Percentiles rank a stretch among this genome's conserved stretches.
phyloP scores from a whole-genome alignment of 2,797 vertebrate species.

The Sebastes vulpes region DNA sequence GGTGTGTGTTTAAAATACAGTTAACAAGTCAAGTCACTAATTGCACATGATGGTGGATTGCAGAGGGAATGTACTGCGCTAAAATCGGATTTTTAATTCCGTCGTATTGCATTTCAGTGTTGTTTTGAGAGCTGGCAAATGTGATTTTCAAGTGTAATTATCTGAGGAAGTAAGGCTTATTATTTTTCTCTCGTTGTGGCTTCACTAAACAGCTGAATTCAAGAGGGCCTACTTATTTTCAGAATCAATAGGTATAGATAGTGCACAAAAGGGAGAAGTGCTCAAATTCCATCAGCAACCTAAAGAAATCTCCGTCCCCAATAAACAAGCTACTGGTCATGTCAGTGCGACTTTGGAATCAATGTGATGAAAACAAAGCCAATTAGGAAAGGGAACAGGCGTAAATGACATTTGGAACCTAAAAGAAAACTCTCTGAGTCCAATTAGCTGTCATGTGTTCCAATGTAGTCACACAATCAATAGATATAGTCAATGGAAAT shows the following conservation, averaged over 20 bases:
- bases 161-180: not conserved
- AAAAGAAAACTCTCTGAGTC: constrained; percentile 11
- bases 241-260: not conserved
- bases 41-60: constrained; percentile 26
- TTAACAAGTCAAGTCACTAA: constrained; percentile 33
- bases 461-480: constrained; percentile 16
- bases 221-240: not conserved
- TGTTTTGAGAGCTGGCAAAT: not conserved
- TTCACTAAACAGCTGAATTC: not conserved
- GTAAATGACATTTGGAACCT: no score
- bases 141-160: not conserved
- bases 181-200: not conserved
- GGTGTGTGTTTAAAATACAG: constrained; percentile 42
- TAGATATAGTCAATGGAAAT: constrained; percentile 28
- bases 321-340: not conserved
- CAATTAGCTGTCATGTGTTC: constrained; percentile 50
- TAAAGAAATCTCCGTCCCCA: not conserved
- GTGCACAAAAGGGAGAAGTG: not conserved
- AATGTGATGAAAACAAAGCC: constrained; percentile 32
- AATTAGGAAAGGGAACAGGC: no score
- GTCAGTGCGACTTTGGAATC: constrained; percentile 14
- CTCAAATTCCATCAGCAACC: not conserved
- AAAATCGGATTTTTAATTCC: not conserved
- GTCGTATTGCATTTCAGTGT: not conserved
- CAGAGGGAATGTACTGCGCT: not conserved